Evolutionary conservation across 35 echinoderm and acorn worm species (phyloP).

Genomic region (Strongylocentrotus purpuratus): DNA sequence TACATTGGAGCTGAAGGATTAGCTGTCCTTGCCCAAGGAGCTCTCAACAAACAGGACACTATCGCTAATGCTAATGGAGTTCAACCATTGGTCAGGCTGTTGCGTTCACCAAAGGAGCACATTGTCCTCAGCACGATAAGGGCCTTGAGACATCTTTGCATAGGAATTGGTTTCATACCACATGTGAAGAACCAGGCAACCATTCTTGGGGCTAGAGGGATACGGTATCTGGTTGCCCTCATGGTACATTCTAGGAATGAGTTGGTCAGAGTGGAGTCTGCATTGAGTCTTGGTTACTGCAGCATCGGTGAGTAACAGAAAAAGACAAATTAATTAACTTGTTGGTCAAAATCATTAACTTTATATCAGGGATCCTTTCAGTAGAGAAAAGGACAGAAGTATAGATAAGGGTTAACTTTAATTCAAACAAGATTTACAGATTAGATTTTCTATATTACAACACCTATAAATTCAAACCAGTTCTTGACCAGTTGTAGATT

Average conservation of each 20-base stretch:
- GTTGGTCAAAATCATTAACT: neutral
- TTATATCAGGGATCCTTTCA: neutral
- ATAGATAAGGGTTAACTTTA: neutral
- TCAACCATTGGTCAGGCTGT: slow-evolving; percentile 80
- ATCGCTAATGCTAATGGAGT: slow-evolving; percentile 93
- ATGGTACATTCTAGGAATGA: slow-evolving; percentile 99
- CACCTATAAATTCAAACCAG: too few species aligned
- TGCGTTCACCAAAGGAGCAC: slow-evolving; percentile 94
- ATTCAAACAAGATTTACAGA: neutral
- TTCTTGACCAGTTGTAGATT: too few species aligned
- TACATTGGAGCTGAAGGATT: slow-evolving; percentile 97
- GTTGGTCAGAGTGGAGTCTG: slow-evolving; percentile 87
- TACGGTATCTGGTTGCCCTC: slow-evolving; percentile 88
- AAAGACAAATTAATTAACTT: neutral
- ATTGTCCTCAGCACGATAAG: slow-evolving; percentile 92
- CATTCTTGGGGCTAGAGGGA: slow-evolving; percentile 73
- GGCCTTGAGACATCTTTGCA: slow-evolving; percentile 85
- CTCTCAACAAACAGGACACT: slow-evolving; percentile 86
- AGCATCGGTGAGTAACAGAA: slow-evolving; percentile 75
- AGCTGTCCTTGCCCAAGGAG: slow-evolving; percentile 82
- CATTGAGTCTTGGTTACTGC: slow-evolving; percentile 89
- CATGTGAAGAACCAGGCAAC: slow-evolving; percentile 87
- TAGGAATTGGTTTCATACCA: slow-evolving; percentile 92
- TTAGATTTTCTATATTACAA: too few species aligned
- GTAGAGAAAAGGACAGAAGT: neutral